phyloP scores from a whole-genome alignment of 1,140 invertebrate species.

The Platyscapa corneri region DNA sequence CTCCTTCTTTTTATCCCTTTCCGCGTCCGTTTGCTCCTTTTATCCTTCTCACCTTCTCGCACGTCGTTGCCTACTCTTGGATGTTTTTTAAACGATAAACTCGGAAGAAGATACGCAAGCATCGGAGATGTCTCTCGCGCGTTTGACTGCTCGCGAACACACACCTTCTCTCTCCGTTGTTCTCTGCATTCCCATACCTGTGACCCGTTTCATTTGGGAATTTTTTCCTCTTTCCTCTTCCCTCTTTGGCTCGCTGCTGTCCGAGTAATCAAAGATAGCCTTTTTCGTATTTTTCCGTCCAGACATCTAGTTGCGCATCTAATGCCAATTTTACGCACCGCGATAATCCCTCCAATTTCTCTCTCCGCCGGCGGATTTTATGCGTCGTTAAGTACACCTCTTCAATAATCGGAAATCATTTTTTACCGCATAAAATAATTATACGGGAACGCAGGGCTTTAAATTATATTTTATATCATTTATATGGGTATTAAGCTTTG shows the following conservation, averaged over 20 bases:
- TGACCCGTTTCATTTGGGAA: background rate
- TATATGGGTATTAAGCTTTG: background rate
- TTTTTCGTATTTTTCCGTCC: background rate
- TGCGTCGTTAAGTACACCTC: too few relatives aligned
- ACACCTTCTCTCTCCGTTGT: background rate
- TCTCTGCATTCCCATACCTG: background rate
- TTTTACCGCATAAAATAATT: background rate
- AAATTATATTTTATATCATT: background rate
- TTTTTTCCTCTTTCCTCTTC: background rate
- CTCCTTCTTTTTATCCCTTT: conserved; percentile 26
- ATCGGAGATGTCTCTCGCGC: conserved; percentile 9
- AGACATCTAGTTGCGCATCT: background rate
- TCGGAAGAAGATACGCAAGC: conserved; percentile 48
- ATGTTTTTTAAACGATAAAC: conserved; percentile 51
- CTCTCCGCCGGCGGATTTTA: too few relatives aligned
- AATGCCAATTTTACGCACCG: too few relatives aligned
- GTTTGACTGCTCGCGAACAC: conserved; percentile 33
- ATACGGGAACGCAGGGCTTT: background rate
- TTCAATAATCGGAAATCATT: too few relatives aligned
- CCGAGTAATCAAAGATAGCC: background rate
- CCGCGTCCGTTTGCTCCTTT: background rate
- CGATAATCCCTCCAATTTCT: too few relatives aligned
- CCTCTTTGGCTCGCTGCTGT: too few relatives aligned
- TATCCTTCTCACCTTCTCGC: conserved; percentile 39
- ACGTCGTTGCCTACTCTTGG: conserved; percentile 45